phyloP scores from a whole-genome alignment of 2,797 vertebrate genomes.

The Crossoptilon crossoptilon region DNA sequence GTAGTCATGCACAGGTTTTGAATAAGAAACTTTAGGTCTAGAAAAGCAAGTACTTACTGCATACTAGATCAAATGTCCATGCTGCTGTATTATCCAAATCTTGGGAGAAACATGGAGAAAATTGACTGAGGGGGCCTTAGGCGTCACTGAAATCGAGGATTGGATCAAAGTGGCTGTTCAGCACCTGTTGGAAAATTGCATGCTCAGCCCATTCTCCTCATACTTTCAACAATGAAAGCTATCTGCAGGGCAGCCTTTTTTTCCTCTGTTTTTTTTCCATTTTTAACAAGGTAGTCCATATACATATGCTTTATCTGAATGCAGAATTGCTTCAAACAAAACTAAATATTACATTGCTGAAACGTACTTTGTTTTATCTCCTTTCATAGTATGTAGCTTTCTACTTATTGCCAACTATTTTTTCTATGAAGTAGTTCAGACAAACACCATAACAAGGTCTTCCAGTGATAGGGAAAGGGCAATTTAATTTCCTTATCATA shows the following conservation, averaged over 20 bases:
- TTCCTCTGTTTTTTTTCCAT: neutral
- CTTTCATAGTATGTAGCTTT: neutral
- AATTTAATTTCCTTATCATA: conserved; percentile 10
- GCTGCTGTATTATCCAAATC: neutral
- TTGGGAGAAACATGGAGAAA: neutral
- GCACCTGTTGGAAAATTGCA: neutral
- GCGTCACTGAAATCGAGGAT: neutral
- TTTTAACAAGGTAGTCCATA: neutral
- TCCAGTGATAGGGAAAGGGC: neutral
- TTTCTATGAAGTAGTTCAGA: neutral
- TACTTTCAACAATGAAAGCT: neutral
- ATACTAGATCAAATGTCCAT: neutral
- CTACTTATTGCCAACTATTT: neutral
- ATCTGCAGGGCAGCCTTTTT: neutral
- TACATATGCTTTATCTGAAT: neutral
- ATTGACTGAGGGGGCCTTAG: neutral
- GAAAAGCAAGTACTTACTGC: neutral
- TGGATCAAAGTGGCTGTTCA: neutral
- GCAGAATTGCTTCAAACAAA: neutral
- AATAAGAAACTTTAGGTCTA: neutral
- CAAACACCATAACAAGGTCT: neutral
- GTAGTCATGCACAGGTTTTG: neutral
- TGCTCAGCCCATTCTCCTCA: neutral
- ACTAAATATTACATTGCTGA: neutral
- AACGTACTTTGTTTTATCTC: neutral